These are phyloP conservation scores for Motacilla alba DNA, from an alignment of 2,113 vertebrate species.

Conservation along the genomic window DNA sequence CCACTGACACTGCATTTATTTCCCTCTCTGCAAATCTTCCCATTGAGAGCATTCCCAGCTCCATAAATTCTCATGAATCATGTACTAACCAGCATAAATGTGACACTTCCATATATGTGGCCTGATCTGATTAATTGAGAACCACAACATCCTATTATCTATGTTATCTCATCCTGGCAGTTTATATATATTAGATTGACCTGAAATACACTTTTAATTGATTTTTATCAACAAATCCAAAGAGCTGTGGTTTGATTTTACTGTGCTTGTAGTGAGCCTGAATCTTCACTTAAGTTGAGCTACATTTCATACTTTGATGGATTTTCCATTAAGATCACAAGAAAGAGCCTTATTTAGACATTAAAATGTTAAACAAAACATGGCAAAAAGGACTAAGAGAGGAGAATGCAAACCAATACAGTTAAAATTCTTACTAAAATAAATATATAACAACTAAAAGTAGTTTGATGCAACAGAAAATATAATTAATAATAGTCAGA, in stretches of 20 bases:
- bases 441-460: not conserved
- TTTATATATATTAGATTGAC: not conserved
- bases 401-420: not conserved
- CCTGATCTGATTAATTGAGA: slow-evolving; percentile 10
- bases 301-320: not conserved
- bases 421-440: not conserved
- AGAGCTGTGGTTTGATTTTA: not conserved
- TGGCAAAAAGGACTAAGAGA: not conserved
- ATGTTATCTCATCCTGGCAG: not conserved
- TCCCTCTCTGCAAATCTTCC: not conserved
- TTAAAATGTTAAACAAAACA: not conserved
- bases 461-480: not conserved
- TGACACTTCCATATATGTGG: not conserved
- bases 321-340: not conserved
- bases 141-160: not conserved
- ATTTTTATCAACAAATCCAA: not conserved
- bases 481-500: not conserved
- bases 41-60: not conserved
- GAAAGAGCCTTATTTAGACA: not conserved
- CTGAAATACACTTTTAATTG: slow-evolving; percentile 11
- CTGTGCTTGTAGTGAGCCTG: not conserved
- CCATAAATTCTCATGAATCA: slow-evolving; percentile 28
- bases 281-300: not conserved
- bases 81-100: not conserved
- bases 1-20: not conserved